Evolutionary conservation across 2,113 vertebrate species (phyloP).

Genomic region (Thymallus thymallus): DNA sequence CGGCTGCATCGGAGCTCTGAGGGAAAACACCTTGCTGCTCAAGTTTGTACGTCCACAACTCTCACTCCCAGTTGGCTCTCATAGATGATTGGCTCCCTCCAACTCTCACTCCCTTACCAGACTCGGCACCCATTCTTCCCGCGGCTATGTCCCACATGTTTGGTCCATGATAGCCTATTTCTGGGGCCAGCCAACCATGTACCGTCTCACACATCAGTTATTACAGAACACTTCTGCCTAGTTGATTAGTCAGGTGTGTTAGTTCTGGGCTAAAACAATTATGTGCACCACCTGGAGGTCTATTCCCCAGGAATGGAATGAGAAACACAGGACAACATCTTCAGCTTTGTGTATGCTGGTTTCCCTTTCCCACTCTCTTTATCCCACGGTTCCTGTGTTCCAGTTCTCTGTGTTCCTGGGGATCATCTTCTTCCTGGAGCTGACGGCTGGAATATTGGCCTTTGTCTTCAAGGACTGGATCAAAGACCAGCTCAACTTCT

Average conservation of each 20-base stretch:
- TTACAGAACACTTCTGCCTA: too few species aligned
- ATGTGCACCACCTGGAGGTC: too few species aligned
- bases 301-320: not conserved
- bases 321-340: not conserved
- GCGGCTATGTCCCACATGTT: too few species aligned
- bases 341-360: not conserved
- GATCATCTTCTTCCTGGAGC: constrained; percentile 98
- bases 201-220: too few species aligned
- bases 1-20: constrained; percentile 94
- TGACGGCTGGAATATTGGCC: constrained; percentile 93
- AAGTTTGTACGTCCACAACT: constrained; percentile 87
- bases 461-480: constrained; percentile 99
- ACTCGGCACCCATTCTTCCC: too few species aligned
- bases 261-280: too few species aligned
- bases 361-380: not conserved
- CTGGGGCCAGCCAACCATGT: too few species aligned
- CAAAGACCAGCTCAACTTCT: constrained; percentile 98
- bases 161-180: too few species aligned
- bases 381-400: constrained; percentile 26
- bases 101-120: too few species aligned
- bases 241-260: too few species aligned
- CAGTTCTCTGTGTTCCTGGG: constrained; percentile 98
- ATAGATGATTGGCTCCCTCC: too few species aligned
- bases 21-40: constrained; percentile 95
- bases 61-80: too few species aligned